Evolutionary conservation across 2,888 invertebrate genomes (phyloP).

Genomic region (Drosophila conformis): DNA sequence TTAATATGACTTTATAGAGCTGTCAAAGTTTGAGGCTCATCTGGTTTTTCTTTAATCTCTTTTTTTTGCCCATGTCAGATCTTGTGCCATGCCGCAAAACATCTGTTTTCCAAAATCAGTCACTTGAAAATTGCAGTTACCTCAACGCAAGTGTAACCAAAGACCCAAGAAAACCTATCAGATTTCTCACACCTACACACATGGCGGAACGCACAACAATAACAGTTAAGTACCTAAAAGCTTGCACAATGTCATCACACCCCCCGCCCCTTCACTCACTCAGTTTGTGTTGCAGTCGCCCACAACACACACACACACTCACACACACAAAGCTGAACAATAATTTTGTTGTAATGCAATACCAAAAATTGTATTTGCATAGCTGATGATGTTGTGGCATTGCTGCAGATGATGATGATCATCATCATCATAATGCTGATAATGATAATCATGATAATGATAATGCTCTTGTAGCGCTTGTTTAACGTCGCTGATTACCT

Average conservation of each 20-base stretch:
- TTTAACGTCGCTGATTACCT: constrained; percentile 78
- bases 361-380: constrained; percentile 69
- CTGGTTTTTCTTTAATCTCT: neutral
- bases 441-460: constrained; percentile 35
- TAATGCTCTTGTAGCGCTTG: constrained; percentile 53
- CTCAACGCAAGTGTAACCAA: constrained; percentile 49
- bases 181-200: constrained; percentile 76
- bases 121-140: constrained; percentile 63
- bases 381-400: constrained; percentile 58
- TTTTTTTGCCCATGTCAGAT: neutral
- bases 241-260: constrained; percentile 63
- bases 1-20: constrained; percentile 6
- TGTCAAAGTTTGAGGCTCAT: constrained; percentile 3
- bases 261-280: neutral
- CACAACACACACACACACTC: constrained; percentile 10
- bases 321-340: constrained; percentile 40
- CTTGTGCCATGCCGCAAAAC: constrained; percentile 14
- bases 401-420: constrained; percentile 24
- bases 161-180: constrained; percentile 52
- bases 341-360: constrained; percentile 80
- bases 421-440: constrained; percentile 25
- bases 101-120: constrained; percentile 50
- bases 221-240: constrained; percentile 63
- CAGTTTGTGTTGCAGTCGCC: constrained; percentile 38
- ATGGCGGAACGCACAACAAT: constrained; percentile 9